A percentile compares a stretch with the other conserved stretches of the same genome.
Conservation (phyloP, 2,113 vertebrate species). For the Halcyon malimbica region DNA sequence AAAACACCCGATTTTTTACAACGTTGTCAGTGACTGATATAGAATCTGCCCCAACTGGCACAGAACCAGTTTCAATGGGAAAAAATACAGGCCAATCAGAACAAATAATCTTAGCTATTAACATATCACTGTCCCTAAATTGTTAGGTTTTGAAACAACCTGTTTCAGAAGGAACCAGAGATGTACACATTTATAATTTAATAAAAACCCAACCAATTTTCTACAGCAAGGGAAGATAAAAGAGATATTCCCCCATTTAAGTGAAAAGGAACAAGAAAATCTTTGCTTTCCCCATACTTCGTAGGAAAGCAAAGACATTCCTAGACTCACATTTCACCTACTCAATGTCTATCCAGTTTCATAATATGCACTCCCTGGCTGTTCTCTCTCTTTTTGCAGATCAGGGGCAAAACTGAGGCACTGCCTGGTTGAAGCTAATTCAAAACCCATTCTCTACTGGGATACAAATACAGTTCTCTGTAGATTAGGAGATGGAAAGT, state of each 20-base stretch:
- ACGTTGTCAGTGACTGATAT: not conserved
- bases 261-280: slow-evolving; percentile 57
- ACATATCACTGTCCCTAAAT: not conserved
- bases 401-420: slow-evolving; percentile 17
- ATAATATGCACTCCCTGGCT: not conserved
- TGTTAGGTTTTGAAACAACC: not conserved
- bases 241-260: slow-evolving; percentile 16
- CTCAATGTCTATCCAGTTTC: slow-evolving; percentile 55
- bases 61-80: not conserved
- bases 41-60: not conserved
- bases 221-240: slow-evolving; percentile 56
- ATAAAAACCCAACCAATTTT: slow-evolving; percentile 13
- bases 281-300: slow-evolving; percentile 44
- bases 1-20: not conserved
- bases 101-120: not conserved
- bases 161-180: not conserved
- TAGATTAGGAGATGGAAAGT: slow-evolving; percentile 10
- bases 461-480: not conserved
- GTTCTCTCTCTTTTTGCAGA: not conserved
- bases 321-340: slow-evolving; percentile 71
- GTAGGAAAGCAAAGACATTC: slow-evolving; percentile 69
- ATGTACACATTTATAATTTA: not conserved
- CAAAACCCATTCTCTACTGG: slow-evolving; percentile 45
- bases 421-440: slow-evolving; percentile 69
- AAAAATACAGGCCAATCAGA: not conserved